Conservation (phyloP, 2,113 vertebrate species). For the Delphinapterus leucas region DNA sequence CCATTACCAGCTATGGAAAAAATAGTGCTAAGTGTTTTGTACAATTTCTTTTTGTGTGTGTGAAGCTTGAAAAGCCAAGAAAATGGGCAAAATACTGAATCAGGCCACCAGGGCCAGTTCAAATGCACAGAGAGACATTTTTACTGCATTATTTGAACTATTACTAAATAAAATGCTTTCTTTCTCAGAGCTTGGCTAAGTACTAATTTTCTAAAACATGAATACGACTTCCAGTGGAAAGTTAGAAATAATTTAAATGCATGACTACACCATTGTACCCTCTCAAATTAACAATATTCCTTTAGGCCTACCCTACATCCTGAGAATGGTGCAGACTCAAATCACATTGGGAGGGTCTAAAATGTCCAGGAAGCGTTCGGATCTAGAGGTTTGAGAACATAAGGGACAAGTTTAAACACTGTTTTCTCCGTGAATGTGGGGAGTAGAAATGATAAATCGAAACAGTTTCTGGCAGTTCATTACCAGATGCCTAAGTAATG, state of each 20-base stretch:
- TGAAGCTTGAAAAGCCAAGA: constrained; percentile 64
- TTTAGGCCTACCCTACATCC: background rate
- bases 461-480: constrained; percentile 68
- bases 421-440: constrained; percentile 2
- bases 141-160: constrained; percentile 68
- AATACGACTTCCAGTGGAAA: constrained; percentile 65
- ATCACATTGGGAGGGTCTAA: background rate
- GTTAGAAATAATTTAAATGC: constrained; percentile 75
- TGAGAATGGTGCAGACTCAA: background rate
- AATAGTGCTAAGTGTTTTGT: constrained; percentile 66
- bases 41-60: constrained; percentile 69
- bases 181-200: constrained; percentile 35
- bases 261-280: constrained; percentile 66
- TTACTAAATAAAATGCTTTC: constrained; percentile 75
- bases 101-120: constrained; percentile 69
- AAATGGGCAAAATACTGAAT: constrained; percentile 56
- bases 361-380: constrained; percentile 46
- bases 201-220: constrained; percentile 72
- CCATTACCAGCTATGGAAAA: constrained; percentile 64
- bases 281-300: constrained; percentile 50
- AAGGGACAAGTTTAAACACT: constrained; percentile 47
- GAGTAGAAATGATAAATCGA: background rate
- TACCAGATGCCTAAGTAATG: constrained; percentile 66
- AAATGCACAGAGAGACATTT: constrained; percentile 52
- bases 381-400: constrained; percentile 39